These are phyloP conservation scores for Blastomussa wellsi DNA, from an alignment of 92 coral and sea anemone species.

Conservation along the genomic window DNA sequence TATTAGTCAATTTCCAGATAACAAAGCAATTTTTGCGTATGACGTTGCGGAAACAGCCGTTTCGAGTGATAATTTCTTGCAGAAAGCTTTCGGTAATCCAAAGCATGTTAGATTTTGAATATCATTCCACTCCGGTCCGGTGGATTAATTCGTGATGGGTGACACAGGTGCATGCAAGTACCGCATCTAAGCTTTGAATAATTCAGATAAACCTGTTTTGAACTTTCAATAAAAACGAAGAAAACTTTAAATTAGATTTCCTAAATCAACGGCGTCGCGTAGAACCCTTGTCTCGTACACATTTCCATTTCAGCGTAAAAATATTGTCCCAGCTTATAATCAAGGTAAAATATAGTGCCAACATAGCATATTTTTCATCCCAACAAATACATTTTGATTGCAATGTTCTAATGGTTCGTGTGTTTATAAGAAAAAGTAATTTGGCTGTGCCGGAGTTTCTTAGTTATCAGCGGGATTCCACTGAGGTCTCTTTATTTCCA, in stretches of 20 bases:
- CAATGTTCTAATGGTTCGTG: conserved; percentile 6
- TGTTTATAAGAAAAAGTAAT: conserved; percentile 41
- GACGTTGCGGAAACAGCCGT: neutral
- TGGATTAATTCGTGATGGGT: neutral
- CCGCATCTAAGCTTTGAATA: conserved; percentile 38
- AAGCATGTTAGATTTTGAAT: neutral
- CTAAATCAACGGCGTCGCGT: neutral
- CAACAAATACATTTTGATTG: neutral
- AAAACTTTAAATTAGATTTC: conserved; percentile 43
- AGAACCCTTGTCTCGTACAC: neutral
- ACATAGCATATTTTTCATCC: no score
- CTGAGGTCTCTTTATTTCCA: conserved; percentile 32
- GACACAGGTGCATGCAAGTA: conserved; percentile 11
- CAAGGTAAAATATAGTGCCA: neutral
- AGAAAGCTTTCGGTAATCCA: neutral
- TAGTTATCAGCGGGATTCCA: conserved; percentile 30
- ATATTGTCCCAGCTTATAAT: neutral
- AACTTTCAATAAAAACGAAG: conserved; percentile 30
- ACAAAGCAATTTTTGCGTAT: neutral
- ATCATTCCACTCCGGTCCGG: neutral
- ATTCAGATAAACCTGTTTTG: conserved; percentile 35
- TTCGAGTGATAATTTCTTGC: neutral
- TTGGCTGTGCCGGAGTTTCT: conserved; percentile 33
- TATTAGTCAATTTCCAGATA: conserved; percentile 7
- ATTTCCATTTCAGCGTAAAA: neutral